These are phyloP conservation scores for Leptopilina clavipes DNA, from an alignment of 1,140 invertebrate species.

Conservation along the genomic window DNA sequence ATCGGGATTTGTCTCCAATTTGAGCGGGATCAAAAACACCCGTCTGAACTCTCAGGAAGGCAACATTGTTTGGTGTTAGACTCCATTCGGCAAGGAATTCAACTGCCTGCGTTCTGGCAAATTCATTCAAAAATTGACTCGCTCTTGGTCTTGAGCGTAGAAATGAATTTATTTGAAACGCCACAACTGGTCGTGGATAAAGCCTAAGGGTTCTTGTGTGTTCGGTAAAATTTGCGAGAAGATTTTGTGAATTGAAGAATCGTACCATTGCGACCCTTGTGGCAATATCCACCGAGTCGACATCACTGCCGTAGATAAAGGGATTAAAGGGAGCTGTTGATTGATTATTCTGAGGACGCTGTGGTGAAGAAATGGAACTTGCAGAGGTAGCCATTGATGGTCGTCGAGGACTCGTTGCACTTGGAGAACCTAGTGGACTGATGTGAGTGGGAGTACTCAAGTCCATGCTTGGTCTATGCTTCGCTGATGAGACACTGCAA, in stretches of 20 bases:
- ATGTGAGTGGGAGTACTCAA: constrained; percentile 40
- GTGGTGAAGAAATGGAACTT: constrained; percentile 38
- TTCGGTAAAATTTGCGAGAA: constrained; percentile 97
- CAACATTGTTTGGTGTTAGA: constrained; percentile 96
- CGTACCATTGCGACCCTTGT: constrained; percentile 98
- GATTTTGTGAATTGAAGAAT: constrained; percentile 98
- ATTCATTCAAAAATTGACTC: constrained; percentile 91
- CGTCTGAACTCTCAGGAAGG: constrained; percentile 97
- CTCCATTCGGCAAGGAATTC: constrained; percentile 99
- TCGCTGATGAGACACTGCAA: constrained; percentile 62
- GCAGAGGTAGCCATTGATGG: constrained; percentile 62
- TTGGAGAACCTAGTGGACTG: constrained; percentile 63
- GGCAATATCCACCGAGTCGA: constrained; percentile 98
- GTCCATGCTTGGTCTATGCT: constrained; percentile 65
- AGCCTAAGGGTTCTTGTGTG: constrained; percentile 96
- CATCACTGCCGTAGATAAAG: constrained; percentile 96
- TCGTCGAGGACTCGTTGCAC: constrained; percentile 64
- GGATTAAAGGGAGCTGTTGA: constrained; percentile 80
- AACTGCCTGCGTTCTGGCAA: constrained; percentile 96
- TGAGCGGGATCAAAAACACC: constrained; percentile 95
- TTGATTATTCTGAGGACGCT: constrained; percentile 45
- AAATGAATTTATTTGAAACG: constrained; percentile 99
- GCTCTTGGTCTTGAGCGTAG: constrained; percentile 92
- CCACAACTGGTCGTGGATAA: constrained; percentile 98
- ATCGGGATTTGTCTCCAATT: constrained; percentile 97